Evolutionary conservation across 2,797 vertebrate species (phyloP).

Genomic region (Scolopax rusticola): DNA sequence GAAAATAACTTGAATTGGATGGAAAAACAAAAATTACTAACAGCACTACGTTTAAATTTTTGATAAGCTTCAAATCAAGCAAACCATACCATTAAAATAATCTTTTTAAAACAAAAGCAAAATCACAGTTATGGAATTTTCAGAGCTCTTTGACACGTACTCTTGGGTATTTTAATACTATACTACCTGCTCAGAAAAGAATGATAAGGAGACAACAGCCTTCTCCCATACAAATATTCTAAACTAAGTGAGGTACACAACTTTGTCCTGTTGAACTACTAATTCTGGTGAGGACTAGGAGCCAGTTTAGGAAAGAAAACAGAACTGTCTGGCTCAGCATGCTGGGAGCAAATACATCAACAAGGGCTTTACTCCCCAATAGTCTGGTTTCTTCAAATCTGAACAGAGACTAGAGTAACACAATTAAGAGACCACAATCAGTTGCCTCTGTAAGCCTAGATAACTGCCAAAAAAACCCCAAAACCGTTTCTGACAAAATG

Average conservation of each 20-base stretch:
- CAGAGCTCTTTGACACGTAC: background rate
- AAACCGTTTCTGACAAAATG: background rate
- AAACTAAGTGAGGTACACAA: background rate
- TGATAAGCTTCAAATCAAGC: background rate
- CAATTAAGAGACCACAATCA: background rate
- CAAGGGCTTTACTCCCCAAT: background rate
- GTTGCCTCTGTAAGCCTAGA: background rate
- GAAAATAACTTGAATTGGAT: background rate
- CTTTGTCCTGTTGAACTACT: background rate
- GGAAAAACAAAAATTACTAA: background rate
- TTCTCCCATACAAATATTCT: background rate
- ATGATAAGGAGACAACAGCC: background rate
- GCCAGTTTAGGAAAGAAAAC: background rate
- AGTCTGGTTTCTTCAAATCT: background rate
- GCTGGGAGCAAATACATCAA: background rate
- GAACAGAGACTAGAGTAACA: background rate
- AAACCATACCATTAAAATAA: background rate
- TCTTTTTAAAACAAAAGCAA: background rate
- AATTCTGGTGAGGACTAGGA: background rate
- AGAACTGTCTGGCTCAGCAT: background rate
- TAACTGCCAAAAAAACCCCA: background rate
- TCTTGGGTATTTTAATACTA: background rate
- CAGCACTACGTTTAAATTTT: background rate
- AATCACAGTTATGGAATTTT: background rate
- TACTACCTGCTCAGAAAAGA: background rate